phyloP scores from a whole-genome alignment of 2,113 vertebrate genomes.

The Illadopsis cleaveri region DNA sequence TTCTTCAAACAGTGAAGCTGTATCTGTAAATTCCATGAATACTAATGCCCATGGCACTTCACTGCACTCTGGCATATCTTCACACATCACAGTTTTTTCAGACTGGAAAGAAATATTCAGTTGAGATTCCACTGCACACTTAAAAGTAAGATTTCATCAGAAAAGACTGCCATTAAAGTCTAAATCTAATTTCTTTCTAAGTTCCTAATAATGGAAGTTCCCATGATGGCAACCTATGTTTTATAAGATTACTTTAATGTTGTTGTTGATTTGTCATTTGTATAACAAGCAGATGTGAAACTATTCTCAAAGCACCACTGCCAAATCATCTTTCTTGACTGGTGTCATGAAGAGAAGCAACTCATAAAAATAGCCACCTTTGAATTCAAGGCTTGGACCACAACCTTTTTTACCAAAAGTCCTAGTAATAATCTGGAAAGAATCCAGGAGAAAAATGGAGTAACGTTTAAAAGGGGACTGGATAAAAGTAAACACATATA shows the following conservation, averaged over 20 bases:
- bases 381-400: neutral
- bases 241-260: neutral
- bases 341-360: neutral
- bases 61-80: conserved; percentile 58
- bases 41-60: conserved; percentile 27
- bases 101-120: conserved; percentile 49
- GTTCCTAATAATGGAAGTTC: neutral
- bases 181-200: neutral
- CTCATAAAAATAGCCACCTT: neutral
- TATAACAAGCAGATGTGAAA: neutral
- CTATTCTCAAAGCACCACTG: neutral
- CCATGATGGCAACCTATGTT: neutral
- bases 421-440: neutral
- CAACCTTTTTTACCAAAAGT: neutral
- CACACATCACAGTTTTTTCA: conserved; percentile 56
- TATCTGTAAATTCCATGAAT: conserved; percentile 69
- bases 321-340: neutral
- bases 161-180: neutral
- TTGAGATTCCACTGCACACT: neutral
- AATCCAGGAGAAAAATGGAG: neutral
- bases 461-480: neutral
- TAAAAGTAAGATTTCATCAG: neutral
- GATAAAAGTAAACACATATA: neutral
- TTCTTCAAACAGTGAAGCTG: conserved; percentile 54
- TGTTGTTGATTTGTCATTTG: neutral